phyloP scores from a whole-genome alignment of 2,797 vertebrate genomes.

The Aeoliscus strigatus region DNA sequence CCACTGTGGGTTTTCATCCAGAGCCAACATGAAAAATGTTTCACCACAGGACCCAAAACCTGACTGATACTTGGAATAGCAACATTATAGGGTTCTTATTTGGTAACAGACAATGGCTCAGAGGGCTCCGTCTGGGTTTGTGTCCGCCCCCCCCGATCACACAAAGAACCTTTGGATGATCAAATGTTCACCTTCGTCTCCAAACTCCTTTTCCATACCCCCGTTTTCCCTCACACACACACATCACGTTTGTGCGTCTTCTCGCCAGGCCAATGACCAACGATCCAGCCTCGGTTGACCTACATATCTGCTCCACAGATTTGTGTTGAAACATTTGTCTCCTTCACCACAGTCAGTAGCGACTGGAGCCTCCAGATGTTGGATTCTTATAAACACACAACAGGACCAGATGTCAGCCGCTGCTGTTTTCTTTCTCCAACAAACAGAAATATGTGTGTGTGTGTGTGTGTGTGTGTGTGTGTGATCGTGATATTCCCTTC shows the following conservation, averaged over 20 bases:
- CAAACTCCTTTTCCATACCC: too few species aligned
- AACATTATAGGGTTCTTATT: constrained; percentile 15
- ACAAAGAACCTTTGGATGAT: constrained; percentile 5
- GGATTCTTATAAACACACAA: constrained; percentile 47
- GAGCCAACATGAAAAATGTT: constrained; percentile 2
- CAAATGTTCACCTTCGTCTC: too few species aligned
- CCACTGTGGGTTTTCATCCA: constrained; percentile 3
- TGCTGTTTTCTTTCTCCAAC: constrained; percentile 36
- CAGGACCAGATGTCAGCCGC: constrained; percentile 58
- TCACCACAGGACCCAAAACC: constrained; percentile 11
- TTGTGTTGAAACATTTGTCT: constrained; percentile 39
- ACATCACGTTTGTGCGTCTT: constrained; percentile 20
- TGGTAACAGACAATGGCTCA: constrained; percentile 27
- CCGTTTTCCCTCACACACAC: constrained; percentile 8
- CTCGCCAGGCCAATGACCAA: constrained; percentile 17
- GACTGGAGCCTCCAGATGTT: constrained; percentile 57
- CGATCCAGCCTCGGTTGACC: constrained; percentile 40
- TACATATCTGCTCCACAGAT: constrained; percentile 38
- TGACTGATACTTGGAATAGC: constrained; percentile 16
- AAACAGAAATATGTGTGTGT: constrained; percentile 34
- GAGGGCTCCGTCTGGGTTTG: too few species aligned
- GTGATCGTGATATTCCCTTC: constrained; percentile 49
- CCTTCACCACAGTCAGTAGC: constrained; percentile 53
- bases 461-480: too few species aligned
- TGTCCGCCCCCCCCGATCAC: constrained; percentile 2